Evolutionary conservation across 2,797 vertebrate genomes (phyloP).

Genomic region (Crenichthys baileyi): DNA sequence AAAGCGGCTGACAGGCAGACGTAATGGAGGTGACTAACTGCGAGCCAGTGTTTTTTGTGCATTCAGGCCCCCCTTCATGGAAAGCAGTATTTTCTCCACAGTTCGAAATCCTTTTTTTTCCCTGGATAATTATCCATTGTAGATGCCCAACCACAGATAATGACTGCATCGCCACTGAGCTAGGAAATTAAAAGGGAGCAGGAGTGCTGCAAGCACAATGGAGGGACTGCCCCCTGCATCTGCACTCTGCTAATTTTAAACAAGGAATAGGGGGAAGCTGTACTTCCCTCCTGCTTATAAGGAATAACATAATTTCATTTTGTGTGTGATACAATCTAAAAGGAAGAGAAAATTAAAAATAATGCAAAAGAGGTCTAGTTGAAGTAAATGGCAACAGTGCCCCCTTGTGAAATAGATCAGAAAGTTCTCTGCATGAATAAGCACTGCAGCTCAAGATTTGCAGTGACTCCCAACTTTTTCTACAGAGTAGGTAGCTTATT

Average conservation of each 20-base stretch:
- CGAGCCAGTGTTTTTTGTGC: slow-evolving; percentile 65
- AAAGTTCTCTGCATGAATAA: slow-evolving; percentile 34
- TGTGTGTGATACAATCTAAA: slow-evolving; percentile 71
- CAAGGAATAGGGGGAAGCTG: slow-evolving; percentile 53
- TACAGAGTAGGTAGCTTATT: slow-evolving; percentile 41
- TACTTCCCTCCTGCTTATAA: slow-evolving; percentile 61
- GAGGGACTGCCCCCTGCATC: slow-evolving; percentile 69
- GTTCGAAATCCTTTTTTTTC: slow-evolving; percentile 74
- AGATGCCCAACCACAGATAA: slow-evolving; percentile 82
- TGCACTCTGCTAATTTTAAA: slow-evolving; percentile 74
- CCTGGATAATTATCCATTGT: slow-evolving; percentile 81
- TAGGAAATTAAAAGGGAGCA: slow-evolving; percentile 79
- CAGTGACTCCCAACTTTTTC: slow-evolving; percentile 31
- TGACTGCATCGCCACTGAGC: slow-evolving; percentile 79
- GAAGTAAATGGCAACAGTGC: slow-evolving; percentile 79
- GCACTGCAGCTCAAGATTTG: slow-evolving; percentile 27
- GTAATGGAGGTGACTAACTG: slow-evolving; percentile 67
- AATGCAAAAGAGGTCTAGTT: slow-evolving; percentile 27
- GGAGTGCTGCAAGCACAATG: slow-evolving; percentile 72
- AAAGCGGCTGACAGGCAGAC: slow-evolving; percentile 48
- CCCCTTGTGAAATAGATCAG: slow-evolving; percentile 73
- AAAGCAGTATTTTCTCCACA: slow-evolving; percentile 76
- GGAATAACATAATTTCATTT: slow-evolving; percentile 77
- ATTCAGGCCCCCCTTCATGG: slow-evolving; percentile 60
- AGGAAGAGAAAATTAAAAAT: slow-evolving; percentile 55